phyloP scores from a whole-genome alignment of 1,140 invertebrate genomes.

The Mactra quadrangularis region DNA sequence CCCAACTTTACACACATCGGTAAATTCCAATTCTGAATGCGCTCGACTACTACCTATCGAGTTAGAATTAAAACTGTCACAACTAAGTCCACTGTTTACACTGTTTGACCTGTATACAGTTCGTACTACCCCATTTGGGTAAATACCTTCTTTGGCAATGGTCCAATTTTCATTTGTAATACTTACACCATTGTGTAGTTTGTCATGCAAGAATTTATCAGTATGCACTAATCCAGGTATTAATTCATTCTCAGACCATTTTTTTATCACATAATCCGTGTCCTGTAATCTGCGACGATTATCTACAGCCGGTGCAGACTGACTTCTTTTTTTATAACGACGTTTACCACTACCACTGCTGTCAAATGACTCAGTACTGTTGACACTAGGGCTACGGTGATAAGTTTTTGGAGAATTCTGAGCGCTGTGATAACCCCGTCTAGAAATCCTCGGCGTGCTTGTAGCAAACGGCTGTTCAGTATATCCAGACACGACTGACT shows the following conservation, averaged over 20 bases:
- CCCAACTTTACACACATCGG: slow-evolving; percentile 55
- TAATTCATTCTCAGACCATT: slow-evolving; percentile 53
- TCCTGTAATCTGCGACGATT: slow-evolving; percentile 17
- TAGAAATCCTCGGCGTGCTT: slow-evolving; percentile 30
- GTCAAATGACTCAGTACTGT: slow-evolving; percentile 43
- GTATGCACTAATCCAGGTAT: slow-evolving; percentile 49
- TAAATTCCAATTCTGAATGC: slow-evolving; percentile 60
- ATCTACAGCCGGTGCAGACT: slow-evolving; percentile 38
- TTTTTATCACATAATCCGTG: slow-evolving; percentile 56
- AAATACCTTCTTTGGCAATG: slow-evolving; percentile 40
- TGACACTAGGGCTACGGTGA: slow-evolving; percentile 7
- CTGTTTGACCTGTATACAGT: slow-evolving; percentile 54
- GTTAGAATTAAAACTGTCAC: slow-evolving; percentile 52
- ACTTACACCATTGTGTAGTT: slow-evolving; percentile 23
- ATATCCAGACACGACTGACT: background rate
- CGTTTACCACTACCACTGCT: slow-evolving; percentile 41
- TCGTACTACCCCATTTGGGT: slow-evolving; percentile 39
- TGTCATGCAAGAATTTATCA: background rate
- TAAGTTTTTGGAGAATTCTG: slow-evolving; percentile 43
- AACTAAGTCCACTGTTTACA: slow-evolving; percentile 55
- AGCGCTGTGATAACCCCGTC: slow-evolving; percentile 9
- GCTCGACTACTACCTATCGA: slow-evolving; percentile 46
- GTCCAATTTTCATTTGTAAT: slow-evolving; percentile 56
- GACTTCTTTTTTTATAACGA: slow-evolving; percentile 49
- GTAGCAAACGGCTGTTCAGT: slow-evolving; percentile 29